phyloP scores from a whole-genome alignment of 2,888 invertebrate genomes.

The Macaria notata region DNA sequence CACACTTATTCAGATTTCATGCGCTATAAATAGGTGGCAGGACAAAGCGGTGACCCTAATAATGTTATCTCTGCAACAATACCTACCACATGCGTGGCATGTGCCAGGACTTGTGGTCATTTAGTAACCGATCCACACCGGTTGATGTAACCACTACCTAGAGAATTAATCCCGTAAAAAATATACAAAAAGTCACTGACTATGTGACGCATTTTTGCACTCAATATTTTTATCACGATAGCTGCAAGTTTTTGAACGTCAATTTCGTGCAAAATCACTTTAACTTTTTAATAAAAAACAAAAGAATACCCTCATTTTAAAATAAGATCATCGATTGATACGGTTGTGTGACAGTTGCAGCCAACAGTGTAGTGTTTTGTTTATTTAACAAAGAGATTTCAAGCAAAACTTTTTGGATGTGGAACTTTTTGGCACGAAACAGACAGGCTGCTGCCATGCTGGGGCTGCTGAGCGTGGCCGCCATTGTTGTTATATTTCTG shows the following conservation, averaged over 20 bases:
- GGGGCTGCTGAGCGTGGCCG: constrained; percentile 59
- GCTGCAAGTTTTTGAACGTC: too few relatives aligned
- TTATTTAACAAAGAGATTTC: constrained; percentile 4
- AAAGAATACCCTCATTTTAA: too few relatives aligned
- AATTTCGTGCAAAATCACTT: too few relatives aligned
- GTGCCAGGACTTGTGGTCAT: constrained; percentile 58
- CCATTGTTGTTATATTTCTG: constrained; percentile 59
- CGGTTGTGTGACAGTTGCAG: too few relatives aligned
- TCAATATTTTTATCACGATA: too few relatives aligned
- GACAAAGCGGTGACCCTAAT: constrained; percentile 63
- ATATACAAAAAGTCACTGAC: neutral
- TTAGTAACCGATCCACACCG: constrained; percentile 47
- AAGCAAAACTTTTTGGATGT: constrained; percentile 54
- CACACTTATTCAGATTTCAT: constrained; percentile 1
- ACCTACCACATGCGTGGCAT: constrained; percentile 66
- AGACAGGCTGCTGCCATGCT: constrained; percentile 74
- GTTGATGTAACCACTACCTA: neutral
- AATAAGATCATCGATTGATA: too few relatives aligned
- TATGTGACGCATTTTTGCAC: too few relatives aligned
- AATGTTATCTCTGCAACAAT: constrained; percentile 66
- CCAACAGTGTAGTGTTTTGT: too few relatives aligned
- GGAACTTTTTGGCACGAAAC: constrained; percentile 69
- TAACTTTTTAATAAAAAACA: too few relatives aligned
- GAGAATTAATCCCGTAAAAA: neutral
- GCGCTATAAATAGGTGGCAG: constrained; percentile 12